A percentile compares a stretch with the other conserved stretches of the same genome.
phyloP scores from a whole-genome alignment of 1,140 invertebrate species.

The Paraescarpia echinospica region DNA sequence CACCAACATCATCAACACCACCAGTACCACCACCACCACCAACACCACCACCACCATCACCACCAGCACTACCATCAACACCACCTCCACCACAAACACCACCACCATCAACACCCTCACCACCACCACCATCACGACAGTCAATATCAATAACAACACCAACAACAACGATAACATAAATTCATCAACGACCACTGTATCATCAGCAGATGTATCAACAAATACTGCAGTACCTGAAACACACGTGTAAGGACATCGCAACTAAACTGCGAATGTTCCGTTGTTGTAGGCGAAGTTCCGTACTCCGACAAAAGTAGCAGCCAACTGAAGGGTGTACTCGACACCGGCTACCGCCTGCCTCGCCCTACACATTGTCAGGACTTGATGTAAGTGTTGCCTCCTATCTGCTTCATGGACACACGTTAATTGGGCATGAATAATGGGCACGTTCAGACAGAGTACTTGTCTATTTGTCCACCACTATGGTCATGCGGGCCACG shows the following conservation, averaged over 20 bases:
- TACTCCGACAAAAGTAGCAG: background rate
- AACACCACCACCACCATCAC: too few relatives aligned
- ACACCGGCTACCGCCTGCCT: slow-evolving; percentile 10
- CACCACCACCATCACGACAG: background rate
- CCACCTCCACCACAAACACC: background rate
- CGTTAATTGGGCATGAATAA: background rate
- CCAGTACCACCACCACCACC: too few relatives aligned
- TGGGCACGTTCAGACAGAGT: too few relatives aligned
- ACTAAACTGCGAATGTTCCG: background rate
- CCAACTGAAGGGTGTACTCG: background rate
- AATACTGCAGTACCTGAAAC: background rate
- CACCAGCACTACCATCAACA: background rate
- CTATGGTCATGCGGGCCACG: too few relatives aligned
- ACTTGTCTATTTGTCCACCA: too few relatives aligned
- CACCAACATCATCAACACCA: too few relatives aligned
- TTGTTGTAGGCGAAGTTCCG: slow-evolving; percentile 10
- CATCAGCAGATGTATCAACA: background rate
- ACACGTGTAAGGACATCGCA: background rate
- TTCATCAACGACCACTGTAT: background rate
- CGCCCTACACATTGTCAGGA: background rate
- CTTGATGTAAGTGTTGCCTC: background rate
- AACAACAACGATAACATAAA: background rate
- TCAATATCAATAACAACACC: background rate
- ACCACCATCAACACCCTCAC: background rate
- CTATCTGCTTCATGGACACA: background rate